Evolutionary conservation across 2,113 vertebrate species (phyloP), one percentile per base, ranked within the genome.

Genomic region (Arvicanthis niloticus): DNA sequence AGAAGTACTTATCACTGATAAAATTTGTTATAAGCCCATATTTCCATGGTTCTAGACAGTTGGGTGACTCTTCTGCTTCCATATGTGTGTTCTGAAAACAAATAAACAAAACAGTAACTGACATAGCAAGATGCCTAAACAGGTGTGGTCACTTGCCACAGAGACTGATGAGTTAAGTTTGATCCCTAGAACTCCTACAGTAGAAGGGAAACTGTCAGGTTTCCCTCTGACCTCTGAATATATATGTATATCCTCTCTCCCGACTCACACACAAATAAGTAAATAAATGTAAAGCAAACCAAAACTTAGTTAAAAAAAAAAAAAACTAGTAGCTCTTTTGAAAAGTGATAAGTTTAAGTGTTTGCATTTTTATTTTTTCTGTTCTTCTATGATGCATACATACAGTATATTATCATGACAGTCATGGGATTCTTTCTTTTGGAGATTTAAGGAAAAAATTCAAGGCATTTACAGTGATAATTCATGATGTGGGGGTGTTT

Each of bases 311-410:
- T 56, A 37, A 80, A 56, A 58, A 40, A 31, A 62, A 40, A 26
- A 12, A 72, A 56, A 56, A 12, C n/a, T 31, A n/a, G 21, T 26
- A 29, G 7, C 17, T 31, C 24, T 17, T 93, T 89, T 82, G 53
- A 62, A 97, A 93, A 86, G 1, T 77, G 15, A 42, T 31, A 68
- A 12, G 21, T 90, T 56, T 37, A 77, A 31, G 21, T 70, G 72
- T 85, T 76, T 68, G 34, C 80, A 34, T 78, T 45, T 91, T 80
- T 58, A 40, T 48, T 29, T 86, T 93, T 92, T 75, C 45, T 87
- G 34, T 58, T 88, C 13, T 91, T 93, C 72, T 58, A 65, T 48
- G n/a, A 81, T 48, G 42, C 29, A 87, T 73, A n/a, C 29, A 87
- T 73, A 45, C n/a, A 75, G 37, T 53, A 29, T 75, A 22, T n/a